Percentiles rank a stretch among this genome's conserved stretches.
Conservation (phyloP, 2,888 invertebrate genomes). For the Copidosoma aretas region DNA sequence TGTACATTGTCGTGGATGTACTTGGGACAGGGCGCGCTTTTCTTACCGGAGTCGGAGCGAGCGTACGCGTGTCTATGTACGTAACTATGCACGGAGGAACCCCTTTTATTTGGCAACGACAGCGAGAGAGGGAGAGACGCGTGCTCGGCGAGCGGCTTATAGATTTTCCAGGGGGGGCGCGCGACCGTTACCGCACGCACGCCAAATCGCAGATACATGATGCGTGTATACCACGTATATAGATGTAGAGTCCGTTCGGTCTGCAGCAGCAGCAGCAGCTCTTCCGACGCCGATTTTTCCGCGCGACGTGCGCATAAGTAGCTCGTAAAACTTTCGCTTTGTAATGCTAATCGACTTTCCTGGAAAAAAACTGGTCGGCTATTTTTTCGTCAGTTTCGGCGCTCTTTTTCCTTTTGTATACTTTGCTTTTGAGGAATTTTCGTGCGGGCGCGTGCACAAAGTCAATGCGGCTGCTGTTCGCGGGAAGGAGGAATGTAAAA, state of each 20-base stretch:
- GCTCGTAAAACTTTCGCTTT: constrained; percentile 2
- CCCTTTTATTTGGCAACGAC: constrained; percentile 3
- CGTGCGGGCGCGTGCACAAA: neutral
- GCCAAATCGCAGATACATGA: too few relatives aligned
- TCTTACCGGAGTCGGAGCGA: too few relatives aligned
- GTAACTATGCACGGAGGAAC: neutral
- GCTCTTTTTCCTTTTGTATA: neutral
- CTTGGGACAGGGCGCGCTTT: too few relatives aligned
- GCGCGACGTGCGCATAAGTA: too few relatives aligned
- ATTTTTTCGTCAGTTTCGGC: neutral
- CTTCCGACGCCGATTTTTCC: neutral
- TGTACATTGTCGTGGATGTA: too few relatives aligned
- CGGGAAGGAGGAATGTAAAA: neutral
- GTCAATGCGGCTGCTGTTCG: neutral
- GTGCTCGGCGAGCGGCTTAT: constrained; percentile 28
- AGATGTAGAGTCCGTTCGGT: too few relatives aligned
- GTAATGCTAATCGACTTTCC: constrained; percentile 21
- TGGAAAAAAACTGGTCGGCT: neutral
- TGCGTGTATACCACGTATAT: too few relatives aligned
- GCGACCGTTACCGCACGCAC: neutral
- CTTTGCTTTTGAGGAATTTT: constrained; percentile 5
- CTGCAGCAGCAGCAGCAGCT: too few relatives aligned
- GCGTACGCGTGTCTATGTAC: neutral
- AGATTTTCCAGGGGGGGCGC: constrained; percentile 21
- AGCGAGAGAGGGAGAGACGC: constrained; percentile 10